A percentile compares a stretch with the other conserved stretches of the same genome.
phyloP scores from a whole-genome alignment of 2,888 invertebrate species.

The Agrochola litura region DNA sequence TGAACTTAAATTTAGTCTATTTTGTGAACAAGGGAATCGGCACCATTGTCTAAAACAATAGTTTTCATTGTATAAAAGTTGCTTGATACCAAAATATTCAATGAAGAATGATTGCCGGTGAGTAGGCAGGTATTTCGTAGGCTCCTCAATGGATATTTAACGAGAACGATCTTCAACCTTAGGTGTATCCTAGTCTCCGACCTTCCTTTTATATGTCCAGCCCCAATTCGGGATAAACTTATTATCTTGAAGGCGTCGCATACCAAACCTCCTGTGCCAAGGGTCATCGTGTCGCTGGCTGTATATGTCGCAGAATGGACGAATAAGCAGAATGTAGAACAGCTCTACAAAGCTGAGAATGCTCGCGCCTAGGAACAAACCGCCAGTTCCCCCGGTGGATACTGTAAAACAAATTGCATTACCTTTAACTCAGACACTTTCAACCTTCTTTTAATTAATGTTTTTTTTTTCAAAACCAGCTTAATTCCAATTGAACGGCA shows the following conservation, averaged over 20 bases:
- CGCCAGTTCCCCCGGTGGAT: slow-evolving; percentile 92
- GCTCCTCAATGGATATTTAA: slow-evolving; percentile 5
- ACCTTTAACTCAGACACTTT: not conserved
- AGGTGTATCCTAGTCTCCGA: slow-evolving; percentile 49
- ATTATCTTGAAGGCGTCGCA: slow-evolving; percentile 79
- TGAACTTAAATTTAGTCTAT: too few species aligned
- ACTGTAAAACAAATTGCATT: slow-evolving; percentile 79
- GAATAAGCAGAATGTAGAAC: slow-evolving; percentile 90
- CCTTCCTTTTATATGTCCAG: slow-evolving; percentile 74
- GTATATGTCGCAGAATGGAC: slow-evolving; percentile 86
- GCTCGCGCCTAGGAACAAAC: slow-evolving; percentile 92
- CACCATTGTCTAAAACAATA: not conserved
- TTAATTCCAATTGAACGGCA: not conserved
- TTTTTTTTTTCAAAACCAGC: not conserved
- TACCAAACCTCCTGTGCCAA: slow-evolving; percentile 84
- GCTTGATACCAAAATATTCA: not conserved
- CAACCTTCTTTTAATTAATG: not conserved
- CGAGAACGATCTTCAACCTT: not conserved
- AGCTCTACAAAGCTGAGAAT: slow-evolving; percentile 92
- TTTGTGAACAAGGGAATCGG: too few species aligned
- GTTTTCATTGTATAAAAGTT: not conserved
- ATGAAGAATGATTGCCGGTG: not conserved
- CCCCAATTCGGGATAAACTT: slow-evolving; percentile 78
- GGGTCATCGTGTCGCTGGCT: slow-evolving; percentile 84
- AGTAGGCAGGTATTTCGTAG: not conserved